These are phyloP conservation scores for Drosophila parvula DNA, from an alignment of 1,140 invertebrate genomes.

Conservation along the genomic window DNA sequence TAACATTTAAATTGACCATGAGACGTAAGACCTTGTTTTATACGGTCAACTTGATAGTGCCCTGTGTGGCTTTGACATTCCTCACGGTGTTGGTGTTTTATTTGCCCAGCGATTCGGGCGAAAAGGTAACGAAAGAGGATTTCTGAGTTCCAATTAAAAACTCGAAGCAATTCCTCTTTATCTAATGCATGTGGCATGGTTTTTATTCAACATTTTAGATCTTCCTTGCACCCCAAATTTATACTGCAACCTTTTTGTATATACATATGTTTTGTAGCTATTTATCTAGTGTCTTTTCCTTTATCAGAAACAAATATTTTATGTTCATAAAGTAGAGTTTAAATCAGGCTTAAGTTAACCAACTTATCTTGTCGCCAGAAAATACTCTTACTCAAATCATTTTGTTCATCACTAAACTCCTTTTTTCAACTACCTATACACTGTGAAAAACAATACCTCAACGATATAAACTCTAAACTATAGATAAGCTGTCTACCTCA, in stretches of 20 bases:
- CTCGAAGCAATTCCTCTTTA: not conserved
- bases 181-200: slow-evolving; percentile 33
- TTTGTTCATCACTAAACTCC: slow-evolving; percentile 1
- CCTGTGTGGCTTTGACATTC: slow-evolving; percentile 96
- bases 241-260: slow-evolving; percentile 2
- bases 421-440: slow-evolving; percentile 41
- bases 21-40: slow-evolving; percentile 96
- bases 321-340: not conserved
- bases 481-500: slow-evolving; percentile 40
- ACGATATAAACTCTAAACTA: slow-evolving; percentile 23
- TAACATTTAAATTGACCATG: slow-evolving; percentile 98
- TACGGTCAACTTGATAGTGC: slow-evolving; percentile 95
- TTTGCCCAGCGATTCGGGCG: slow-evolving; percentile 96
- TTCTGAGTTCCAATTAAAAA: not conserved
- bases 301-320: not conserved
- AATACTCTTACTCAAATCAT: not conserved
- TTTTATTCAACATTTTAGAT: not conserved
- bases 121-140: slow-evolving; percentile 88
- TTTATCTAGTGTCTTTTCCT: not conserved
- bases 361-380: too few species aligned
- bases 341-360: too few species aligned
- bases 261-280: slow-evolving; percentile 9
- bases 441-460: slow-evolving; percentile 27
- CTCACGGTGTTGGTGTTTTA: slow-evolving; percentile 98
- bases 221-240: not conserved